Conservation (phyloP, 2,888 invertebrate genomes). For the Pristionchus maxplancki region DNA sequence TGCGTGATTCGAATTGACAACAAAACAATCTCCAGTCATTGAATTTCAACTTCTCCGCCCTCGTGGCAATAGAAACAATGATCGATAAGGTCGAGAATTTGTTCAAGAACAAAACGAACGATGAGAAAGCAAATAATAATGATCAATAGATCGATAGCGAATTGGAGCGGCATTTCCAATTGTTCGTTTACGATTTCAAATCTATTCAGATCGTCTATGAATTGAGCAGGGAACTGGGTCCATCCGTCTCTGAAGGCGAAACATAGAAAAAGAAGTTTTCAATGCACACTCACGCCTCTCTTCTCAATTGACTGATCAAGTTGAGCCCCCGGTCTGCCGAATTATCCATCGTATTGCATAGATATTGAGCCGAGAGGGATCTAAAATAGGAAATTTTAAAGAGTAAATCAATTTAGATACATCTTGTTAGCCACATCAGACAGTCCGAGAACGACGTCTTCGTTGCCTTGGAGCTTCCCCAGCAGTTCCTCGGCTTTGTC, state of each 20-base stretch:
- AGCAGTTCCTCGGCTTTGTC: neutral
- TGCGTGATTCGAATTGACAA: no score
- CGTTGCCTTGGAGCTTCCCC: neutral
- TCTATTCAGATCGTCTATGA: neutral
- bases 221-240: neutral
- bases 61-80: neutral
- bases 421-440: neutral
- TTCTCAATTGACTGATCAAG: neutral
- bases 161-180: neutral
- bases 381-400: neutral
- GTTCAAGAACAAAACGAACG: neutral
- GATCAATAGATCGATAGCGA: neutral
- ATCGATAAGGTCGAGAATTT: neutral
- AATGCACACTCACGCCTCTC: neutral
- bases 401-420: neutral
- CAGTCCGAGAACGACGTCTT: neutral
- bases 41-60: neutral
- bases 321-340: neutral
- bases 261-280: neutral
- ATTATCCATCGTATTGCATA: neutral
- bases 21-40: no score
- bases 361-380: neutral
- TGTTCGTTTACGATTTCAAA: neutral
- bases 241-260: neutral
- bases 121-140: neutral